Base-by-base conservation (phyloP, 2,888 invertebrate genomes). In the Ophonus ardosiacus region DNA sequence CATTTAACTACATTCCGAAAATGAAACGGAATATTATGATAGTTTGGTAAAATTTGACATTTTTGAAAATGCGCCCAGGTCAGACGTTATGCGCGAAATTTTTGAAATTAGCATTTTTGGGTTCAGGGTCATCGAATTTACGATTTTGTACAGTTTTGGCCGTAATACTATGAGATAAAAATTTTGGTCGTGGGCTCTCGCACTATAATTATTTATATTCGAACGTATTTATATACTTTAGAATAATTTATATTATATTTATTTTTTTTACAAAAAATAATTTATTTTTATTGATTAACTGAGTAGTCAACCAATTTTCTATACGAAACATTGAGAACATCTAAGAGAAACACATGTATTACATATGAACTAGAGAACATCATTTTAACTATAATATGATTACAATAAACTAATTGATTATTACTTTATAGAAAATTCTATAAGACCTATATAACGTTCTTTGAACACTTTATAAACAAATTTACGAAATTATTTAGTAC, bases 161-260 rank as follows among this genome's bases (percentile, higher is more conserved):
- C n/a, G n/a, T n/a, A n/a, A n/a, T n/a, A n/a, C n/a, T n/a, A n/a
- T n/a, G n/a, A n/a, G n/a, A n/a, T n/a, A n/a, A n/a, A n/a, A n/a
- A n/a, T n/a, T n/a, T n/a, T n/a, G n/a, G n/a, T n/a, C n/a, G n/a
- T n/a, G n/a, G n/a, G n/a, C n/a, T n/a, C n/a, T n/a, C n/a, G n/a
- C n/a, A n/a, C n/a, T n/a, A n/a, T n/a, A n/a, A 63, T 61, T 63
- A 63, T 21, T 71, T 40, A 43, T 71, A 43, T 71, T 51, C 43
- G 43, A 51, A 51, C 43, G 31, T 76, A 51, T 78, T 24, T 78
- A 78, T 56, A n/a, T 74, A 74, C 8, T 56, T 18, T 76, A 76
- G 56, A 21, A 21, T 78, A 57, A 78, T 78, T 74, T 74, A 74
- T 74, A 74, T 10, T 43, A 40, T 74, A 74, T 74, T 74, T 74